Percentiles rank a stretch among this genome's conserved stretches.
phyloP scores from a whole-genome alignment of 2,888 invertebrate genomes.

The Trichopoda pennipes region DNA sequence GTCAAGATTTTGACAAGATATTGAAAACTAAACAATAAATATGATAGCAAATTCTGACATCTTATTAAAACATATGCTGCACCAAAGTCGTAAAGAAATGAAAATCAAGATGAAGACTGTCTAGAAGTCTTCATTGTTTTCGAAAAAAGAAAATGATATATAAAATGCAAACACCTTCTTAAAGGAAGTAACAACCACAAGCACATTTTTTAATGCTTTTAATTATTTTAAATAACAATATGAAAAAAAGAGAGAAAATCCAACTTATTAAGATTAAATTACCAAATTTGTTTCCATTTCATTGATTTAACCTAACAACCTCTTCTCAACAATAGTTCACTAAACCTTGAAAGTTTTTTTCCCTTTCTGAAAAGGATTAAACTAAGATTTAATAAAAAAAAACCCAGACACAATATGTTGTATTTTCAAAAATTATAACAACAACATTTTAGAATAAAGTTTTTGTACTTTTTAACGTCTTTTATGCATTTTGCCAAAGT shows the following conservation, averaged over 20 bases:
- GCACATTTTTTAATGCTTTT: constrained; percentile 20
- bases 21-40: constrained; percentile 26
- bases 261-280: constrained; percentile 58
- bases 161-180: constrained; percentile 5
- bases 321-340: constrained; percentile 44
- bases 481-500: background rate
- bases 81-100: background rate
- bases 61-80: constrained; percentile 40
- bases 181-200: constrained; percentile 65
- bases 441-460: background rate
- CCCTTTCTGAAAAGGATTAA: constrained; percentile 26
- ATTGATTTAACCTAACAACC: constrained; percentile 61
- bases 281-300: constrained; percentile 57
- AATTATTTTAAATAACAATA: background rate
- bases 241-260: constrained; percentile 11
- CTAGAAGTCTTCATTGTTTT: background rate
- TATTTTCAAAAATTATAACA: constrained; percentile 42
- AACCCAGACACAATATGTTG: constrained; percentile 62
- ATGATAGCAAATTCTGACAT: background rate
- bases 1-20: constrained; percentile 37
- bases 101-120: background rate
- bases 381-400: constrained; percentile 17
- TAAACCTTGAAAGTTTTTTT: constrained; percentile 50
- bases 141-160: background rate
- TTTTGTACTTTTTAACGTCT: background rate